Conservation (phyloP, 2,113 vertebrate genomes). For the Macroglossus sobrinus region DNA sequence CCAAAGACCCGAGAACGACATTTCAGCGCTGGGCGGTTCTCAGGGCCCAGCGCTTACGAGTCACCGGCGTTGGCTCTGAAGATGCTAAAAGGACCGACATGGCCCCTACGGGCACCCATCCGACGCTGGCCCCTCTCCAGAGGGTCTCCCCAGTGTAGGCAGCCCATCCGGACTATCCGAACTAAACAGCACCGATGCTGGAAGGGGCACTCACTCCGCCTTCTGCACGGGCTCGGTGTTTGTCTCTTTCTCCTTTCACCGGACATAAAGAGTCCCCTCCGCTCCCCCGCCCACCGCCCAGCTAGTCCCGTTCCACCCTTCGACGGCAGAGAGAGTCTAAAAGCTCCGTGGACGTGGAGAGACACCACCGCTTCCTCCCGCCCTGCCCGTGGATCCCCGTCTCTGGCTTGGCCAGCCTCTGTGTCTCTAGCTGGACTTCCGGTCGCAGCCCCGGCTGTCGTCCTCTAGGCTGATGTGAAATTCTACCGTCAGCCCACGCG, state of each 20-base stretch:
- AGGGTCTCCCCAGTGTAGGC: background rate
- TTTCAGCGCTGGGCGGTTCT: background rate
- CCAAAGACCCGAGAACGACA: background rate
- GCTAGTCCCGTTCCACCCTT: background rate
- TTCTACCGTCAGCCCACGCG: background rate
- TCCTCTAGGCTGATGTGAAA: background rate
- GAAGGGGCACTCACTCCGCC: background rate
- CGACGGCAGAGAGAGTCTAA: background rate
- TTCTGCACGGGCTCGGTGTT: background rate
- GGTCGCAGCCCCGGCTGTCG: background rate
- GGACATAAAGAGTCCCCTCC: background rate
- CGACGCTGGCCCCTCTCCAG: background rate
- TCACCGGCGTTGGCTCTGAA: background rate
- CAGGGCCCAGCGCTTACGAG: rapidly evolving
- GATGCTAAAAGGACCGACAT: background rate
- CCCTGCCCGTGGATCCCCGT: background rate
- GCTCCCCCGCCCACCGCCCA: background rate
- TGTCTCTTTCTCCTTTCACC: background rate
- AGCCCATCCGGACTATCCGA: background rate
- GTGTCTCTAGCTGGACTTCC: background rate
- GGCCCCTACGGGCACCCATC: background rate
- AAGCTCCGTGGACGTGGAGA: background rate
- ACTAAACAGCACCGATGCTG: background rate
- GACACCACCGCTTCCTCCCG: background rate
- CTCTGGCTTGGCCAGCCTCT: background rate